A percentile compares a stretch with the other conserved stretches of the same genome.
Evolutionary conservation across 2,888 invertebrate species (phyloP).

Genomic region (Subacronicta megacephala): DNA sequence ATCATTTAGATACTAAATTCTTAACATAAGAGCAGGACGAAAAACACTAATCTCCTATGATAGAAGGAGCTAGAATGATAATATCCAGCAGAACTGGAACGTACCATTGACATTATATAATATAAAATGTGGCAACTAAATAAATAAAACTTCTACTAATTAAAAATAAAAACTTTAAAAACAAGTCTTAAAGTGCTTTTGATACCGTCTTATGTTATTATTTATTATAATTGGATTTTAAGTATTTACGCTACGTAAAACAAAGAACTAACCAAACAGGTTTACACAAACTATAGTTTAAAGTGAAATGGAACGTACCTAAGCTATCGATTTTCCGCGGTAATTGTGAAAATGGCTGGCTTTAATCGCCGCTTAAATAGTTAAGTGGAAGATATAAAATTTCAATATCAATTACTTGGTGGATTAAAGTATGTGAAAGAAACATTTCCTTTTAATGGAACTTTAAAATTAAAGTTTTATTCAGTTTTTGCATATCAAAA

Average conservation of each 20-base stretch:
- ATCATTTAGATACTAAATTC: constrained; percentile 14
- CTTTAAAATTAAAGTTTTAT: constrained; percentile 14
- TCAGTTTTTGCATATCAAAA: constrained; percentile 2
- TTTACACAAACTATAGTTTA: neutral
- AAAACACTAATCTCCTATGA: neutral
- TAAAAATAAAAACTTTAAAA: neutral
- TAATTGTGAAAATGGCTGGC: constrained; percentile 60
- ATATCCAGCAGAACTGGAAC: constrained; percentile 34
- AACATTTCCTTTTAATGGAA: constrained; percentile 2
- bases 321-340: constrained; percentile 70
- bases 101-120: constrained; percentile 38
- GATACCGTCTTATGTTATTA: no score
- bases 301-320: constrained; percentile 58
- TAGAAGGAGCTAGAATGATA: constrained; percentile 26
- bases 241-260: no score
- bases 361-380: constrained; percentile 33
- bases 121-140: constrained; percentile 15
- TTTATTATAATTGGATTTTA: no score
- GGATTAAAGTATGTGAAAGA: constrained; percentile 9
- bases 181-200: neutral
- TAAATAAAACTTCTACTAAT: constrained; percentile 23
- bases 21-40: constrained; percentile 19
- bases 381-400: constrained; percentile 41
- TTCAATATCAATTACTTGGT: constrained; percentile 25
- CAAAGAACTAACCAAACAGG: no score